These are phyloP conservation scores for Fragum whitleyi DNA, from an alignment of 2,888 invertebrate species.

Conservation along the genomic window DNA sequence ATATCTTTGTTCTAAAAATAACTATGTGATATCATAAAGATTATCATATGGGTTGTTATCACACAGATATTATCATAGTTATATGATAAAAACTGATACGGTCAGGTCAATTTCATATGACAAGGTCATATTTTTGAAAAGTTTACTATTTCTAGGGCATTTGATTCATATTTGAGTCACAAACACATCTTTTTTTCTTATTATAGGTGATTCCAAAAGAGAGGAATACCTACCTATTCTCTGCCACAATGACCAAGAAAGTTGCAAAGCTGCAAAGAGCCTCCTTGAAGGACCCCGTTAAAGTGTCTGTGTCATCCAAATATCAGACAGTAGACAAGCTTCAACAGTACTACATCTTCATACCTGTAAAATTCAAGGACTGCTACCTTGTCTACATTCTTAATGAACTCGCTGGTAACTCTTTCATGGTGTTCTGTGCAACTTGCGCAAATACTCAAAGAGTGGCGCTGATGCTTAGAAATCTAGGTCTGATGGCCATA, in stretches of 20 bases:
- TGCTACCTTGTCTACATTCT: constrained; percentile 97
- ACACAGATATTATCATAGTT: too few species aligned
- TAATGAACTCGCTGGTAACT: constrained; percentile 97
- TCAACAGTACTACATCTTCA: constrained; percentile 96
- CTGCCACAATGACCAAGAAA: constrained; percentile 98
- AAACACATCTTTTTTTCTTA: neutral
- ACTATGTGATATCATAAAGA: too few species aligned
- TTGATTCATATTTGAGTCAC: too few species aligned
- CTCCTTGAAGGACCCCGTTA: constrained; percentile 96
- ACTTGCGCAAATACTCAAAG: constrained; percentile 97
- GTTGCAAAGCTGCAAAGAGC: constrained; percentile 97
- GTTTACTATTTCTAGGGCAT: too few species aligned
- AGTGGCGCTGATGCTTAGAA: constrained; percentile 94
- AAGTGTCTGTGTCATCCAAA: constrained; percentile 97
- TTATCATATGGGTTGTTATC: too few species aligned
- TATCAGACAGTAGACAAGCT: constrained; percentile 99
- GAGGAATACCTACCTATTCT: constrained; percentile 96
- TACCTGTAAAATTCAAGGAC: constrained; percentile 98
- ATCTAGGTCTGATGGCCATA: constrained; percentile 96
- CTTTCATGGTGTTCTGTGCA: constrained; percentile 98
- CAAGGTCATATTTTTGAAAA: too few species aligned
- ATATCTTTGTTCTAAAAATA: too few species aligned
- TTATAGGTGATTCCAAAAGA: constrained; percentile 93
- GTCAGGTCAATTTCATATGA: too few species aligned
- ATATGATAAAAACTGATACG: too few species aligned